phyloP scores from a whole-genome alignment of 2,888 invertebrate genomes.

The Isotomurus palustris region DNA sequence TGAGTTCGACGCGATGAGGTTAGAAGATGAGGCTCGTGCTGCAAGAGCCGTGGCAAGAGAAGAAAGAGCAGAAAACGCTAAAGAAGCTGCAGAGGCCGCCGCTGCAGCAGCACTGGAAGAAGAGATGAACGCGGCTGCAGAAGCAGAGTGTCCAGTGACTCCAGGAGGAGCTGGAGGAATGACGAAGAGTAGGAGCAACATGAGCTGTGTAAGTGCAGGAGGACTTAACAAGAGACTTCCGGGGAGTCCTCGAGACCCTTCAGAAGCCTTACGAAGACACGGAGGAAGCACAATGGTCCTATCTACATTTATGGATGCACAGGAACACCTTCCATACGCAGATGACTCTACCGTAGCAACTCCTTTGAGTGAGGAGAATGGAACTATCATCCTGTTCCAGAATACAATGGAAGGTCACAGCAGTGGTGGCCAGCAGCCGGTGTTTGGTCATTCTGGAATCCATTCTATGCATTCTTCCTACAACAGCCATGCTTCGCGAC shows the following conservation, averaged over 20 bases:
- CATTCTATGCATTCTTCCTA: constrained; percentile 81
- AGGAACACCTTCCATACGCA: constrained; percentile 89
- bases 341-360: constrained; percentile 97
- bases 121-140: not conserved
- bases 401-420: constrained; percentile 52
- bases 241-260: too few species aligned
- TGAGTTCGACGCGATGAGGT: constrained; percentile 80
- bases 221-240: constrained; percentile 2
- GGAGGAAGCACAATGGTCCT: constrained; percentile 88
- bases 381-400: constrained; percentile 86
- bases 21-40: constrained; percentile 14
- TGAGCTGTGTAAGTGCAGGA: not conserved
- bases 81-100: constrained; percentile 71
- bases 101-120: not conserved
- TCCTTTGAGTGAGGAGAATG: constrained; percentile 96
- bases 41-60: not conserved
- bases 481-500: constrained; percentile 87
- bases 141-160: too few species aligned
- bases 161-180: not conserved
- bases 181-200: too few species aligned
- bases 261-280: constrained; percentile 52
- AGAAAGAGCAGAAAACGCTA: constrained; percentile 60
- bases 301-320: constrained; percentile 74
- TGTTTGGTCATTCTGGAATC: constrained; percentile 4
- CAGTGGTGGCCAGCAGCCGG: not conserved